These are phyloP conservation scores for Drosophila tropicalis DNA, from an alignment of 1,140 invertebrate genomes.

Conservation along the genomic window DNA sequence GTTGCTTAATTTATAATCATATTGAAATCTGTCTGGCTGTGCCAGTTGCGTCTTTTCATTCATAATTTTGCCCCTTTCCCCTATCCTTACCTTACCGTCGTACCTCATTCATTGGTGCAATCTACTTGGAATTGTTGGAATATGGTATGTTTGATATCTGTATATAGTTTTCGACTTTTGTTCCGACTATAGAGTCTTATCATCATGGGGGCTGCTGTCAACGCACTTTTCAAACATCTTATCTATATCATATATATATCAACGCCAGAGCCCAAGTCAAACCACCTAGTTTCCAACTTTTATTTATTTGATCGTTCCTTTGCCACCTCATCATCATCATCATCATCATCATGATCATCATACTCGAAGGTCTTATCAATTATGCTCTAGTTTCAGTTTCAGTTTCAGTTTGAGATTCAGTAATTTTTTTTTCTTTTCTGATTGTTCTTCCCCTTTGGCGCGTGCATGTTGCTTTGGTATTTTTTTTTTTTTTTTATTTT, in stretches of 20 bases:
- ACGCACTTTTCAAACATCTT: constrained; percentile 42
- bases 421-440: neutral
- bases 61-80: neutral
- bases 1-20: no score
- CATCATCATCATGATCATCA: neutral
- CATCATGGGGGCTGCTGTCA: constrained; percentile 31
- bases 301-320: constrained; percentile 20
- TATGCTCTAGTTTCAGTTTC: constrained; percentile 20
- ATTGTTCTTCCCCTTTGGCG: constrained; percentile 10
- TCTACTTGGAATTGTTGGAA: neutral
- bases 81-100: neutral
- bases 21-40: neutral
- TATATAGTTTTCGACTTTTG: constrained; percentile 9
- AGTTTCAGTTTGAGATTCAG: constrained; percentile 11
- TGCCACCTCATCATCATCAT: neutral
- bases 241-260: constrained; percentile 38
- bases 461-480: constrained; percentile 16
- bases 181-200: neutral
- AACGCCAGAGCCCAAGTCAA: constrained; percentile 22
- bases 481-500: neutral
- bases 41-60: neutral
- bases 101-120: neutral
- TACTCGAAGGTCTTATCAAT: constrained; percentile 16
- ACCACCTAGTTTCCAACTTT: constrained; percentile 19
- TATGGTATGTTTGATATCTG: neutral